Evolutionary conservation across 2,797 vertebrate genomes (phyloP), one percentile per base, ranked within the genome.

Genomic region (Dromococcyx pavoninus): DNA sequence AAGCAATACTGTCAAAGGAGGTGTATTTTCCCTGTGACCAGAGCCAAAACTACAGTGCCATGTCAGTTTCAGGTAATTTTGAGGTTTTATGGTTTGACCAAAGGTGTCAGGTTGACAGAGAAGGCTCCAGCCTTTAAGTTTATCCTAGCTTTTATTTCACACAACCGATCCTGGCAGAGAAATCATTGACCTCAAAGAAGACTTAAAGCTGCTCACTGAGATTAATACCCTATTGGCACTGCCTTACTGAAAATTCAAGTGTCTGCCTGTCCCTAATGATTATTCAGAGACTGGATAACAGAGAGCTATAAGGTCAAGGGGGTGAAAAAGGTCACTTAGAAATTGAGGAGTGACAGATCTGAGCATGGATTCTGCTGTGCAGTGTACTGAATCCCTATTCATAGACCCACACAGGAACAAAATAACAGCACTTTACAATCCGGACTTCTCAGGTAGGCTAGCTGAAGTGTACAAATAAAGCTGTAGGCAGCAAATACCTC

Each of bases 401-500:
- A 24, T 8, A 60, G 62, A 73, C 12, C 19, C 35, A 23, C 1
- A 2, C 22, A 66, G 51, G n/a, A 73, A 17, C 0, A 0, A 27
- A 79, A 24, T 35, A 60, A 79, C 13, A 51, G 46, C 30, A 28
- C 14, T 65, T 35, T 35, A 35, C n/a, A 37, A 13, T 57, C 44
- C 53, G n/a, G 21, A 14, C 24, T 81, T 35, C 46, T 54, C 37
- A 37, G n/a, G n/a, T 39, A 84, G 67, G 41, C 13, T 39, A 46
- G 21, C 21, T 1, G 5, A 75, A 64, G 44, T 9, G 7, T 32
- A 69, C 33, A 86, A 78, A 72, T 46, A 78, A 72, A 86, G 57
- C 46, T 75, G 54, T 23, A 84, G 50, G 66, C 58, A 78, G 50
- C 12, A 69, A 37, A 39, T 41, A 13, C 32, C 46, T 69, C 39